Base-by-base conservation (phyloP, 2,113 vertebrate genomes). In the Melanotaenia duboulayi region DNA sequence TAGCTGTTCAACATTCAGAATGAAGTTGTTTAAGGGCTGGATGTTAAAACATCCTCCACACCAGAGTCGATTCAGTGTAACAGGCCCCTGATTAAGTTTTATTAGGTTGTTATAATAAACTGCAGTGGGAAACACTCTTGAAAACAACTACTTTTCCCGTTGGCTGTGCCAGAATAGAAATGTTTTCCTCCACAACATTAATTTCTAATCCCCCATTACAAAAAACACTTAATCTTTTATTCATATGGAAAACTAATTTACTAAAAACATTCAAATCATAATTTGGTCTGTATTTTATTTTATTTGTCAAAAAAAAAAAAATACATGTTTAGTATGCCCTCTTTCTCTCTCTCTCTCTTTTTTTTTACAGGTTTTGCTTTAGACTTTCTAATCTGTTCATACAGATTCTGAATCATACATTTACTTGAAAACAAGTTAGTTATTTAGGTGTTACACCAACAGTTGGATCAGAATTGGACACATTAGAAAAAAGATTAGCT, bases 61-160 rank as follows among this genome's bases (percentile, higher is more conserved):
- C 77, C 49, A 42, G 35, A 37, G 68, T 76, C 59, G 63, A n/a
- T 71, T 78, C 52, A 58, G 60, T 44, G 24, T 64, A 65, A 69
- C 52, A 25, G 44, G 23, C 19, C 50, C 6, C 25, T 48, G 60
- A 73, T 83, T 7, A 65, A 74, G 74, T 74, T 86, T 80, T 78
- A 87, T 80, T 59, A 46, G 17, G 46, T 25, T 64, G 65, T 20
- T 71, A 76, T 55, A 79, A 71, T 20, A 81, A 54, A 23, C 74
- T 37, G 74, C 51, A 48, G 65, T 68, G 65, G 83, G 71, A 77
- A 76, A 87, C 62, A 20, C 60, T 62, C 49, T 74, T 50, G 61
- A 70, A 24, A 54, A 58, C 48, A 64, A 63, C 49, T 54, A 35
- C 22, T 62, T 37, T 54, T 63, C 61, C 44, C 25, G 14, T 20